Evolutionary conservation across 1,140 invertebrate species (phyloP), one percentile per base, ranked within the genome.

Genomic region (Chionoecetes opilio): DNA sequence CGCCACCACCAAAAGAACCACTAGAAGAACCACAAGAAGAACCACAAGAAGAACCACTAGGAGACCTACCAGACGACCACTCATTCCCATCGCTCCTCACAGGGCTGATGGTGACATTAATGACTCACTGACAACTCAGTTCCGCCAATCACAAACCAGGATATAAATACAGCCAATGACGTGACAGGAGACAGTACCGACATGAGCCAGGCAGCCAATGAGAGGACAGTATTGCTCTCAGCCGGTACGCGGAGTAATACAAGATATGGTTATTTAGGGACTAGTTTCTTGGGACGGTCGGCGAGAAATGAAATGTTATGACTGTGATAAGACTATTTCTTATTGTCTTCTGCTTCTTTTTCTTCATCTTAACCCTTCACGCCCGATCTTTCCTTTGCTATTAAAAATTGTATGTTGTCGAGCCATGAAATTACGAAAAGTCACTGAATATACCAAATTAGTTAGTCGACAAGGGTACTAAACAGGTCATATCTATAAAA

Each of bases 51-150:
- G 41, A 46, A 84, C 82, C 1, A 86, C 85, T 29, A 86, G 14
- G 8, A 86, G 14, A 32, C 32, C 85, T 6, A 34, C 85, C 35
- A 86, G 32, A 34, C 85, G 85, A 32, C 85, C 85, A 3, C 85
- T 86, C 35, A 86, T 86, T 38, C 85, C 85, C 31, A 86, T 86
- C 85, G 35, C 32, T 32, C 85, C 85, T 34, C 85, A 86, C 85
- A 86, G 85, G 17, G 85, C 21, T 34, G 32, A 86, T 9, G n/a
- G 11, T 34, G 82, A n/a, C n/a, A n/a, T n/a, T n/a, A 84, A 29
- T 11, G 46, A n/a, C n/a, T n/a, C n/a, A n/a, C n/a, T n/a, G n/a
- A n/a, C n/a, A n/a, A n/a, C n/a, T n/a, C n/a, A n/a, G n/a, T n/a
- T n/a, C n/a, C 2, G 9, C 8, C 46, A 53, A 53, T 53, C 46